Evolutionary conservation across 2,797 vertebrate genomes (phyloP).

Genomic region (Mastacembelus armatus): DNA sequence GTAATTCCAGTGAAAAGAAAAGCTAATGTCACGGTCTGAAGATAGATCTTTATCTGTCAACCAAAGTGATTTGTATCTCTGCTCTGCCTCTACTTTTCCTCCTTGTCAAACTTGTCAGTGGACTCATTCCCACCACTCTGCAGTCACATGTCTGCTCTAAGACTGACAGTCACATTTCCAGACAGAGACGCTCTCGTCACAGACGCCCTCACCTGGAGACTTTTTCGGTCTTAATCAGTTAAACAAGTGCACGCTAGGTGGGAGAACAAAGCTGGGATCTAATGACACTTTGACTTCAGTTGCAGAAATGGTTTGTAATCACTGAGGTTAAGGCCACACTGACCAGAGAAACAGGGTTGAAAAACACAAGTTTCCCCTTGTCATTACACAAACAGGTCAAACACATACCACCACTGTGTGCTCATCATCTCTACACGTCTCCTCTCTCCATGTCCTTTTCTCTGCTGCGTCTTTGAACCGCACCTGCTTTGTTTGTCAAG

Average conservation of each 20-base stretch:
- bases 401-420: constrained; percentile 17
- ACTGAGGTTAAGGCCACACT: constrained; percentile 34
- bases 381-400: constrained; percentile 58
- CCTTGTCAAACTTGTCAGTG: constrained; percentile 54
- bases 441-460: constrained; percentile 35
- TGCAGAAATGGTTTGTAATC: constrained; percentile 50
- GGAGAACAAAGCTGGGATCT: constrained; percentile 55
- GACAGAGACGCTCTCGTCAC: constrained; percentile 24
- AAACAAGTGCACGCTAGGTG: neutral
- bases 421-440: constrained; percentile 46
- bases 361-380: constrained; percentile 48
- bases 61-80: constrained; percentile 29
- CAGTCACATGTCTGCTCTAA: constrained; percentile 4
- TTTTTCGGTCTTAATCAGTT: constrained; percentile 47
- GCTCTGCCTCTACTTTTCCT: constrained; percentile 1
- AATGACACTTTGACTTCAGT: constrained; percentile 32
- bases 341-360: constrained; percentile 37
- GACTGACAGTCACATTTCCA: constrained; percentile 16
- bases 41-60: constrained; percentile 47
- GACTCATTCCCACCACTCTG: constrained; percentile 19
- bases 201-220: too few species aligned
- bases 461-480: constrained; percentile 69
- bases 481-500: constrained; percentile 61
- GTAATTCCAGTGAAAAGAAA: constrained; percentile 9
- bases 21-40: constrained; percentile 36